Percentiles rank a stretch among this genome's conserved stretches.
Evolutionary conservation across 2,888 invertebrate genomes (phyloP).

Genomic region (Drosophila nigricruria): DNA sequence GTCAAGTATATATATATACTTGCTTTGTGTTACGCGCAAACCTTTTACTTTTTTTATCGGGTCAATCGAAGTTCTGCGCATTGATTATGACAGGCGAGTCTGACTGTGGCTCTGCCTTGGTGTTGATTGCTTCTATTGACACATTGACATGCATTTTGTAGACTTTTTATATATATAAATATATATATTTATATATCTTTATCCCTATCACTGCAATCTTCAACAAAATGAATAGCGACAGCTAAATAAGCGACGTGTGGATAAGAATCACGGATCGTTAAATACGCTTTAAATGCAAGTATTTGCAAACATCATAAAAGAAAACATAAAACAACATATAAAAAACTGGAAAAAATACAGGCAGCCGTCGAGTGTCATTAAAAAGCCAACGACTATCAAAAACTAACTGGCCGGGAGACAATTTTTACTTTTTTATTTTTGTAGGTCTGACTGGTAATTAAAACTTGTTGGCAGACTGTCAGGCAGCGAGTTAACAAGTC

Average conservation of each 20-base stretch:
- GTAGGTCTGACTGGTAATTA: conserved; percentile 66
- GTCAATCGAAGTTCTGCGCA: neutral
- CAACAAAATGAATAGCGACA: conserved; percentile 35
- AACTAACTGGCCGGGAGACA: conserved; percentile 66
- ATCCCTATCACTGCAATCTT: neutral
- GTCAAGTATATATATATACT: no score
- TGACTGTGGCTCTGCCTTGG: neutral
- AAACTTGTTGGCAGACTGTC: conserved; percentile 80
- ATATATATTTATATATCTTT: neutral
- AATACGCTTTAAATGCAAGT: conserved; percentile 53
- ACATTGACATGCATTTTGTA: no score
- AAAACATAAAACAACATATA: no score
- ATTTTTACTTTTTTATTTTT: conserved; percentile 41
- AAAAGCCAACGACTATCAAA: conserved; percentile 72
- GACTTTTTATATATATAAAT: neutral
- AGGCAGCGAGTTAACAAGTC: conserved; percentile 80
- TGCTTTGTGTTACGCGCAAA: no score
- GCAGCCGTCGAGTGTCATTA: conserved; percentile 59
- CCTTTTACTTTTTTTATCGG: neutral
- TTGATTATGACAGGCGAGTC: neutral
- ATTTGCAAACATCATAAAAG: conserved; percentile 34
- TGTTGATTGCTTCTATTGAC: conserved; percentile 1
- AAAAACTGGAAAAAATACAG: conserved; percentile 2
- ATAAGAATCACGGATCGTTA: conserved; percentile 68
- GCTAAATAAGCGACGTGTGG: conserved; percentile 37